These are phyloP conservation scores for Ptyas mucosa DNA, from an alignment of 2,113 vertebrate species.

Conservation along the genomic window DNA sequence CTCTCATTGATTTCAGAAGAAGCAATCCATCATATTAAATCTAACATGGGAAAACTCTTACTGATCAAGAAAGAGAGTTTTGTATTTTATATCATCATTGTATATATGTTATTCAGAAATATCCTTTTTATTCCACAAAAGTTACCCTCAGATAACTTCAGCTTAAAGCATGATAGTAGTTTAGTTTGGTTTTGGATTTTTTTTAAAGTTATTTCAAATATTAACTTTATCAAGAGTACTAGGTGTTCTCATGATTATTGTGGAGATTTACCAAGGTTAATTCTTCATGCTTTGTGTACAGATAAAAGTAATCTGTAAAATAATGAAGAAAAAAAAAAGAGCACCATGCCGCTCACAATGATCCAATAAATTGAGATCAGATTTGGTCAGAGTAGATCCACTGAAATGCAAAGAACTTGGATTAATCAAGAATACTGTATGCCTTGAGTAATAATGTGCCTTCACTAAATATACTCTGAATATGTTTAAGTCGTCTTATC, in stretches of 20 bases:
- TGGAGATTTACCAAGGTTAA: neutral
- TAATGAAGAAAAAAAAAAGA: neutral
- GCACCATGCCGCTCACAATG: neutral
- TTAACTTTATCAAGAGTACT: neutral
- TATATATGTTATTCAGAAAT: neutral
- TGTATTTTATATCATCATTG: neutral
- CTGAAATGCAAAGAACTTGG: neutral
- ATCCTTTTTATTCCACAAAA: neutral
- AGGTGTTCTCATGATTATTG: neutral
- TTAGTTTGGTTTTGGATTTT: neutral
- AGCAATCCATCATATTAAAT: neutral
- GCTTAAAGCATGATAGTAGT: neutral
- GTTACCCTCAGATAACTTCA: neutral
- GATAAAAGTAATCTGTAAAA: neutral
- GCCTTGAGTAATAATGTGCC: neutral
- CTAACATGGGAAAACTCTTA: rapidly evolving
- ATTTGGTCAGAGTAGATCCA: neutral
- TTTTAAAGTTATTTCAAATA: neutral
- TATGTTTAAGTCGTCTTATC: neutral
- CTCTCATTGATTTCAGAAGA: neutral
- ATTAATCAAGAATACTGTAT: neutral
- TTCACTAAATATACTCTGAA: neutral
- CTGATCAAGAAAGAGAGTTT: rapidly evolving
- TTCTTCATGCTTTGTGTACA: neutral
- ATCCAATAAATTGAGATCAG: neutral